A percentile compares a stretch with the other conserved stretches of the same genome.
Evolutionary conservation across 2,797 vertebrate genomes (phyloP).

Genomic region (Periparus ater): DNA sequence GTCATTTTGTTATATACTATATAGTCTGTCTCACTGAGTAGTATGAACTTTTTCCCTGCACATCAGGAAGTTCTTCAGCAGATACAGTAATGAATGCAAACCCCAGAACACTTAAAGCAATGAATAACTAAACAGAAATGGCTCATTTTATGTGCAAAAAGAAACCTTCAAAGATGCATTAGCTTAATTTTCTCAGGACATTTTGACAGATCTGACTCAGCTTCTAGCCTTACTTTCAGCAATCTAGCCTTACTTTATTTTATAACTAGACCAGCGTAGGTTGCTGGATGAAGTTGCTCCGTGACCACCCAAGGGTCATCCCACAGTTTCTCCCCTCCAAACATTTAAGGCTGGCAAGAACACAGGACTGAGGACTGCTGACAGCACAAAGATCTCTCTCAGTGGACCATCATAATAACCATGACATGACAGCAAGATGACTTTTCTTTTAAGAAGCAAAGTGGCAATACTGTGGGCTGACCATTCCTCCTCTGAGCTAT

Average conservation of each 20-base stretch:
- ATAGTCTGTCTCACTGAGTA: neutral
- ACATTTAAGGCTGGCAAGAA: neutral
- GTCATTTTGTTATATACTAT: neutral
- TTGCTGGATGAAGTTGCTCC: neutral
- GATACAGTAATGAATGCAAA: neutral
- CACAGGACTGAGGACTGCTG: neutral
- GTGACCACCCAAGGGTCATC: neutral
- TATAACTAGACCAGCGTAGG: neutral
- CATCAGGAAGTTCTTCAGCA: neutral
- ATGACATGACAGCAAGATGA: neutral
- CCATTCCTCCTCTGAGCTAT: neutral
- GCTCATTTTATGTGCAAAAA: neutral
- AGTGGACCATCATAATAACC: neutral
- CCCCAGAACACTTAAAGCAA: neutral
- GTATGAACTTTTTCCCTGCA: neutral
- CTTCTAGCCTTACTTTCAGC: neutral
- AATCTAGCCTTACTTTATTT: neutral
- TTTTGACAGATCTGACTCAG: constrained; percentile 6
- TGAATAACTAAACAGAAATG: neutral
- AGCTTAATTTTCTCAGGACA: neutral
- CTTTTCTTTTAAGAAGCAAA: neutral
- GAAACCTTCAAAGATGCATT: neutral
- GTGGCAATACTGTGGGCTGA: neutral
- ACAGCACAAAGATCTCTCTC: neutral
- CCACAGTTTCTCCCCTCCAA: neutral